A percentile compares a stretch with the other conserved stretches of the same genome.
Conservation (phyloP, 92 coral and sea anemone species). For the Siderastrea siderea region DNA sequence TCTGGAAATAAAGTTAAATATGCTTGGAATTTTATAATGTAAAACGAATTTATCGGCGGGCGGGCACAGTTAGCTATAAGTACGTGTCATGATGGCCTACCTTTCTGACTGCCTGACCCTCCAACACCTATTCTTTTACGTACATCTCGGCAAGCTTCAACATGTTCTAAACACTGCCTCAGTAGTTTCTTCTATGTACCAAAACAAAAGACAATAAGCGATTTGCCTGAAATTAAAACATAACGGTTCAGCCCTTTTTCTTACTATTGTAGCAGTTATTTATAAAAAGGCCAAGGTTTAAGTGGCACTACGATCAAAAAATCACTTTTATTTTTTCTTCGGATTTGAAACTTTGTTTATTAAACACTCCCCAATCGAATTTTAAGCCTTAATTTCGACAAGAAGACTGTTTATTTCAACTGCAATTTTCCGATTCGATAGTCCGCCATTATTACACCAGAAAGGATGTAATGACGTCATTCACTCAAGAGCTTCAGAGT, state of each 20-base stretch:
- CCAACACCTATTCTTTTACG: conserved; percentile 55
- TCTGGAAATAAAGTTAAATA: conserved; percentile 47
- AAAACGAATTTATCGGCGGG: background rate
- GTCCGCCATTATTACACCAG: no score
- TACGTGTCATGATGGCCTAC: background rate
- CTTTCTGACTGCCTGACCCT: conserved; percentile 47
- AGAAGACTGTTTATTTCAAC: no score
- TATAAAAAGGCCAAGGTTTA: no score
- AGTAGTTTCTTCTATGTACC: conserved; percentile 70
- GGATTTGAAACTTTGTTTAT: no score
- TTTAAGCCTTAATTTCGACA: no score
- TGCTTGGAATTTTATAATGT: no score
- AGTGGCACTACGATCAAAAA: no score
- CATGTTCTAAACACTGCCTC: conserved; percentile 80
- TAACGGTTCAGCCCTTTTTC: background rate
- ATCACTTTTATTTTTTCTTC: no score
- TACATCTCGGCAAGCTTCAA: conserved; percentile 75
- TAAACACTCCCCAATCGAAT: no score
- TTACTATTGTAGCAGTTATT: background rate
- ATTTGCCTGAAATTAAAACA: background rate
- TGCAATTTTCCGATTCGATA: no score
- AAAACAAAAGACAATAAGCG: background rate
- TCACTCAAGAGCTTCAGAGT: no score
- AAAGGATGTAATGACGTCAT: no score
- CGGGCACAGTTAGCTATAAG: background rate